Base-by-base conservation (phyloP, 2,113 vertebrate species). In the Lophochroa leadbeateri region DNA sequence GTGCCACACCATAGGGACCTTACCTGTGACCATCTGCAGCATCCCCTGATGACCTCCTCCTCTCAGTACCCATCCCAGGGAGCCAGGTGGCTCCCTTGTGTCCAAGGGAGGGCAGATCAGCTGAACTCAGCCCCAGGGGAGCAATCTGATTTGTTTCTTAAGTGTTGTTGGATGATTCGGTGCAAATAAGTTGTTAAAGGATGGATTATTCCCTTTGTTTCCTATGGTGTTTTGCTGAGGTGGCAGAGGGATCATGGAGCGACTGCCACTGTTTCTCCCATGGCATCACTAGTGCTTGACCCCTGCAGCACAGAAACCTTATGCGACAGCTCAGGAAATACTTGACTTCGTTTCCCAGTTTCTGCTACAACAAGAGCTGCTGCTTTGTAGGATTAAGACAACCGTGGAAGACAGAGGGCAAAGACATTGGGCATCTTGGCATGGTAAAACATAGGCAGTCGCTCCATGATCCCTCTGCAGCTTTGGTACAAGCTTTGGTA, bases 21-120 rank as follows among this genome's bases (percentile, higher is more conserved):
- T 69, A 50, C 58, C 39, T 81, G 39, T 74, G 53, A 27, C 11
- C 68, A 52, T 84, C 6, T 52, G 50, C 50, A 52, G 15, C 50
- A 52, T 52, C 50, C 21, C 63, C 27, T 0, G 6, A 68, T 7
- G 21, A 63, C 4, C 10, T 76, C 83, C 57, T 35, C 37, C 71
- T 82, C 46, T 4, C 3, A 69, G 25, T 31, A 77, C 17, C 3
- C 9, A 12, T 49, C 15, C n/a, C 17, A 37, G 44, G 24, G 23
- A 87, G 23, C 17, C 1, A 2, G 16, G 12, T 27, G 4, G 11
- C 23, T 33, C 35, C 33, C 7, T 2, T 10, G 10, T n/a, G 25
- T 72, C 43, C 0, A 0, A 77, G 33, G 58, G 15, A 94, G 60
- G 82, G 50, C 24, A 57, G 27, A 27, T 35, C 4, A 1, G 16